Evolutionary conservation across 2,113 vertebrate species (phyloP).

Genomic region (Gobiocypris rarus): DNA sequence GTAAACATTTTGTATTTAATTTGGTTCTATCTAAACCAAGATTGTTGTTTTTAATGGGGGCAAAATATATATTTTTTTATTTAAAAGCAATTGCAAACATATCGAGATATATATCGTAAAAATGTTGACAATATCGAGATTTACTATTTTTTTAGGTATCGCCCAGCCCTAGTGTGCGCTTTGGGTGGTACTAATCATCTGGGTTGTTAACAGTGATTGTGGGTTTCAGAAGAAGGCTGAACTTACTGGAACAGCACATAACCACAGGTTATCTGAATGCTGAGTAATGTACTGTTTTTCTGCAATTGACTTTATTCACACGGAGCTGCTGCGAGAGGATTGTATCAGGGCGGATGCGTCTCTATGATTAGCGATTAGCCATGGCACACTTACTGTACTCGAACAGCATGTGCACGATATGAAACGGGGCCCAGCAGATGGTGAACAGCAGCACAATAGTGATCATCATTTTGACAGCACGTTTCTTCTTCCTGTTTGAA

Average conservation of each 20-base stretch:
- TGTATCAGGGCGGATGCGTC: no score
- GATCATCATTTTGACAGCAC: conserved; percentile 84
- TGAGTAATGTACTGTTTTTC: neutral
- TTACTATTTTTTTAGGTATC: no score
- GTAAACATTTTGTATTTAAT: no score
- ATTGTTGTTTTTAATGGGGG: no score
- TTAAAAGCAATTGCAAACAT: no score
- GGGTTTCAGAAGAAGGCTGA: neutral
- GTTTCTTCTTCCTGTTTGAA: conserved; percentile 80
- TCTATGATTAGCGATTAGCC: neutral
- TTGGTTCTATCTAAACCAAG: no score
- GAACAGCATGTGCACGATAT: conserved; percentile 83
- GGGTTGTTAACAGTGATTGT: neutral
- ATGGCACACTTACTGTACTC: conserved; percentile 78
- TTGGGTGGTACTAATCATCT: neutral
- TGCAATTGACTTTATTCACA: neutral
- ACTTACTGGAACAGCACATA: neutral
- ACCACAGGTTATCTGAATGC: neutral
- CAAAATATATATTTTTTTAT: no score
- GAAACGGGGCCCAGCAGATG: conserved; percentile 84
- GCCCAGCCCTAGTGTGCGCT: no score
- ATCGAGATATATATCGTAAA: no score
- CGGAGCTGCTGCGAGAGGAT: neutral
- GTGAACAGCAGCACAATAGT: conserved; percentile 83
- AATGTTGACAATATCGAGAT: no score